Conservation (phyloP, 2,797 vertebrate genomes). For the Pteronotus mesoamericanus region DNA sequence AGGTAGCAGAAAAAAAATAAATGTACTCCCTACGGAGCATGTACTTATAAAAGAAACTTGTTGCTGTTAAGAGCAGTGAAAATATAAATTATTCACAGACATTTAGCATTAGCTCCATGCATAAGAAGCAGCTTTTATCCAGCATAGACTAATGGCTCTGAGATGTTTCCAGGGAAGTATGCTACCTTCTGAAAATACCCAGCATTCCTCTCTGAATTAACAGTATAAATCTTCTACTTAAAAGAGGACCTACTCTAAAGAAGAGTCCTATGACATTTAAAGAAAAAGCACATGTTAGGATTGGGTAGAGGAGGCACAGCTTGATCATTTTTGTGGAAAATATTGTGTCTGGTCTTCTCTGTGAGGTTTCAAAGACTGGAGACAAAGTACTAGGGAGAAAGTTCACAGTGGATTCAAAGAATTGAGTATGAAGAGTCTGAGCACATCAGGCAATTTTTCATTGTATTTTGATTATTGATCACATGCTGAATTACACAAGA, state of each 20-base stretch:
- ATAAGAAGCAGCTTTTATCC: not conserved
- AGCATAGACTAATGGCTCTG: not conserved
- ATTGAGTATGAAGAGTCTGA: not conserved
- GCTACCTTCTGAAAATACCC: not conserved
- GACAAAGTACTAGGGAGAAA: not conserved
- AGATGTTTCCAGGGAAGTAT: not conserved
- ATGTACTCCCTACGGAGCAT: not conserved
- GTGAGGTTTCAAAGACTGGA: not conserved
- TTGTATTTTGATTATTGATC: not conserved
- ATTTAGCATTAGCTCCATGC: not conserved
- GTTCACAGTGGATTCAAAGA: not conserved
- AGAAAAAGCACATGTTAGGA: not conserved
- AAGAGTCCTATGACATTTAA: not conserved
- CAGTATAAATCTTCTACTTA: not conserved
- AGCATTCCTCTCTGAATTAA: not conserved
- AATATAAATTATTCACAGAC: slow-evolving; percentile 43
- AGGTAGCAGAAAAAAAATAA: slow-evolving; percentile 5
- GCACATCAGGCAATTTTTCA: not conserved
- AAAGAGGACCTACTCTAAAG: not conserved
- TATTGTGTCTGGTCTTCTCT: not conserved
- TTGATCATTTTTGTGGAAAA: not conserved
- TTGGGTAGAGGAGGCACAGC: not conserved
- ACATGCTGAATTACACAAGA: not conserved
- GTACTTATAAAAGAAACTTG: not conserved
- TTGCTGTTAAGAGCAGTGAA: slow-evolving; percentile 1